Base-by-base conservation (phyloP, 2,888 invertebrate genomes). In the Parthenolecanium corni region DNA sequence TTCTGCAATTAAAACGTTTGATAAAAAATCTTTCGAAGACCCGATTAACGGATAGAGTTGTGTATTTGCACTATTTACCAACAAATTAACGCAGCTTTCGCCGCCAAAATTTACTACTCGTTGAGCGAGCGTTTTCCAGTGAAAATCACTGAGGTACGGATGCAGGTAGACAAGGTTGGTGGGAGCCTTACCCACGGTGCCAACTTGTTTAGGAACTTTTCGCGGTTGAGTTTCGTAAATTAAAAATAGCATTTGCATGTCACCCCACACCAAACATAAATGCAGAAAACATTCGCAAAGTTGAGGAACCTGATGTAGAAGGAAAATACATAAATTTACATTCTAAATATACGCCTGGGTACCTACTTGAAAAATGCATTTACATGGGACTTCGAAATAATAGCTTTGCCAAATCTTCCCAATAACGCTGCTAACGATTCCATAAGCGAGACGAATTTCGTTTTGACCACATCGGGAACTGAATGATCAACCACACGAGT, bases 71-170 rank as follows among this genome's bases (percentile, higher is more conserved):
- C 18, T 20, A 20, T 47, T 21, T 24, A 57, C 64, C 51, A 64
- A 25, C 21, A 42, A 24, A 18, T 51, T 44, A 3, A 42, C n/a
- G 49, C 64, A 64, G n/a, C 24, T 53, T 40, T 56, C 57, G 18
- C 49, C 36, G 12, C 64, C 64, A 20, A 64, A 64, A 25, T 64
- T 64, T 14, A 36, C 49, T 3, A 64, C 64, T 40, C 64, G 36
- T 18, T 64, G 64, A 21, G 64, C 64, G n/a, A 64, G 56, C 12
- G 51, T 18, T 31, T 40, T 49, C 64, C 64, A 64, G 40, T 56
- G 56, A 42, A 46, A 56, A 18, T 64, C 64, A n/a, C 56, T 52
- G 23, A 64, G n/a, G 42, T 64, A 64, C 1, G 54, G 51, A 56
- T 64, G 64, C 25, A 64, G 36, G 18, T 64, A 64, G 3, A 40